Evolutionary conservation across 2,797 vertebrate species (phyloP).

Genomic region (Masticophis lateralis): DNA sequence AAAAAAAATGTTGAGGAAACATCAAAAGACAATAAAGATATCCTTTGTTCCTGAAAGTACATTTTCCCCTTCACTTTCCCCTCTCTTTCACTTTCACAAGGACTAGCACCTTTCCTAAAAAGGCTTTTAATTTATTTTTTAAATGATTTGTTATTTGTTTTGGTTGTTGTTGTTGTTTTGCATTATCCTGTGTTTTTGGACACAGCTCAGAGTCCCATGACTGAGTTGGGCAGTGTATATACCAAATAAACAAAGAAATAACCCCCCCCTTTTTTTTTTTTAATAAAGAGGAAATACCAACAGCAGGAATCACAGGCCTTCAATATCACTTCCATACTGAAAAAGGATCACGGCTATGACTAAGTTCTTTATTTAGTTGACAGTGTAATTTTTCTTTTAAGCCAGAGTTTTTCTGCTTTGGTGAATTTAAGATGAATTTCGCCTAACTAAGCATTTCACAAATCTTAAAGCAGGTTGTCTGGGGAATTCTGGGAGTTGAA

Average conservation of each 20-base stretch:
- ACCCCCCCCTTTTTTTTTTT: background rate
- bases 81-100: background rate
- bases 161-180: background rate
- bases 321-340: too few relatives aligned
- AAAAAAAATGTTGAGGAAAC: background rate
- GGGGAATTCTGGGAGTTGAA: too few relatives aligned
- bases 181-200: background rate
- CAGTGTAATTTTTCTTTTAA: background rate
- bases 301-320: background rate
- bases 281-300: background rate
- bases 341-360: background rate
- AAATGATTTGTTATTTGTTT: background rate
- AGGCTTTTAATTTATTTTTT: background rate
- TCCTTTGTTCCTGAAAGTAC: background rate
- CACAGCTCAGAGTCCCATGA: too few relatives aligned
- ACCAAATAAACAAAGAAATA: background rate
- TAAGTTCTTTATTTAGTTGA: background rate
- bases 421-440: too few relatives aligned
- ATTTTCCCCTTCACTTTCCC: background rate
- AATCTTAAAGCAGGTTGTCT: too few relatives aligned
- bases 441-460: too few relatives aligned
- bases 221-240: background rate
- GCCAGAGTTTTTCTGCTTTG: too few relatives aligned
- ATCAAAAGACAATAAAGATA: background rate
- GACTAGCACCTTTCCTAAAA: background rate